Base-by-base conservation (phyloP, 2,888 invertebrate species). In the Teleiodes luculella region DNA sequence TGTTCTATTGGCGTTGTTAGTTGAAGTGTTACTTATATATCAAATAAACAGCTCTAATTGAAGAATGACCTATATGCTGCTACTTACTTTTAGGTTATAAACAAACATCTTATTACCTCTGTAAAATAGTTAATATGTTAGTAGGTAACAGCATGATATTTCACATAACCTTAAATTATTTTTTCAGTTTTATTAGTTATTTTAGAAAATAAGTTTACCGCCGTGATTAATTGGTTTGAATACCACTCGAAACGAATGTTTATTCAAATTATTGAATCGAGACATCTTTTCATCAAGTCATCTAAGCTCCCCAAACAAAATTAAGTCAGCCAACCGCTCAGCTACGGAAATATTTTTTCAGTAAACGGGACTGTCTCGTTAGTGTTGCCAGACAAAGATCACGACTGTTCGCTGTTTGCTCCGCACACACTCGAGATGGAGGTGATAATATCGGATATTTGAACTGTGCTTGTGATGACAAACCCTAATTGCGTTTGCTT, bases 1-100 rank as follows among this genome's bases (percentile, higher is more conserved):
- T 86, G 86, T 80, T 75, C 70, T 65, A 74, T 80, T 78, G 73
- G 69, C 61, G 49, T 46, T 36, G 52, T 52, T 57, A 53, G 48
- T 57, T 57, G 39, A 54, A 37, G 39, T 46, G 41, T 57, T 37
- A 30, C 47, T n/a, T n/a, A n/a, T n/a, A n/a, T n/a, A n/a, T n/a
- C n/a, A n/a, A n/a, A n/a, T n/a, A n/a, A n/a, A n/a, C n/a, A n/a
- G n/a, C n/a, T n/a, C n/a, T n/a, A n/a, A n/a, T n/a, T n/a, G n/a
- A n/a, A n/a, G n/a, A n/a, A n/a, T n/a, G n/a, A n/a, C n/a, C n/a
- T n/a, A n/a, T n/a, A n/a, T n/a, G n/a, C n/a, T n/a, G n/a, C n/a
- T n/a, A n/a, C n/a, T n/a, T n/a, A n/a, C n/a, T n/a, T n/a, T n/a
- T n/a, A n/a, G n/a, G n/a, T n/a, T n/a, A n/a, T n/a, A n/a, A n/a